These are phyloP conservation scores for Reticulitermes lucifugus DNA, from an alignment of 2,888 invertebrate species.

Conservation along the genomic window DNA sequence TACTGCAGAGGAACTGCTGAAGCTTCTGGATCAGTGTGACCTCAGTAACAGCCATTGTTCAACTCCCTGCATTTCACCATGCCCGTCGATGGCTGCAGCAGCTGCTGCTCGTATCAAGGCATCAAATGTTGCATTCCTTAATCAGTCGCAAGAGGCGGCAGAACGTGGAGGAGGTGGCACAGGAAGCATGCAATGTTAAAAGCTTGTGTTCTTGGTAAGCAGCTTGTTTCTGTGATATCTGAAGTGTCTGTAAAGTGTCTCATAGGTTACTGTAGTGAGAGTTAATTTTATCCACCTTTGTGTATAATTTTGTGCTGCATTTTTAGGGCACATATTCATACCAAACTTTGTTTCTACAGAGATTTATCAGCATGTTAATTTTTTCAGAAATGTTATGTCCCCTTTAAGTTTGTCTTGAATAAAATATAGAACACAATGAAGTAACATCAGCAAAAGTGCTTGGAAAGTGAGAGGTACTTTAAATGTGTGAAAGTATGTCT, in stretches of 20 bases:
- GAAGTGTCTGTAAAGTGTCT: not conserved
- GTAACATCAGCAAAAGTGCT: too few species aligned
- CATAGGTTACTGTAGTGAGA: too few species aligned
- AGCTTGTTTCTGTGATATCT: not conserved
- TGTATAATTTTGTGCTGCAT: too few species aligned
- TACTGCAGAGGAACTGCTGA: slow-evolving; percentile 89
- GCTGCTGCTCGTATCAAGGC: slow-evolving; percentile 64
- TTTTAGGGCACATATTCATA: too few species aligned
- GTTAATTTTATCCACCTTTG: too few species aligned
- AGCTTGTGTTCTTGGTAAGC: not conserved
- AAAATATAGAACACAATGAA: too few species aligned
- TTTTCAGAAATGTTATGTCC: too few species aligned
- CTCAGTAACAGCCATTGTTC: slow-evolving; percentile 83
- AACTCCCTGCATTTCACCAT: slow-evolving; percentile 84
- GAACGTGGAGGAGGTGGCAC: slow-evolving; percentile 19
- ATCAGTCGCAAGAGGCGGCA: slow-evolving; percentile 55
- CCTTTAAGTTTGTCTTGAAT: too few species aligned
- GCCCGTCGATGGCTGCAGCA: slow-evolving; percentile 67
- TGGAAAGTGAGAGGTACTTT: too few species aligned
- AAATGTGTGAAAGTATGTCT: too few species aligned
- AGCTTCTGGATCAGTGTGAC: slow-evolving; percentile 94
- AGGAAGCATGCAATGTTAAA: slow-evolving; percentile 26
- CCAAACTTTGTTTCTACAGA: too few species aligned
- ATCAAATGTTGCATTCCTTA: slow-evolving; percentile 59
- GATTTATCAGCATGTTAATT: too few species aligned